Conservation (phyloP, 2,797 vertebrate species). For the Amniataba percoides region DNA sequence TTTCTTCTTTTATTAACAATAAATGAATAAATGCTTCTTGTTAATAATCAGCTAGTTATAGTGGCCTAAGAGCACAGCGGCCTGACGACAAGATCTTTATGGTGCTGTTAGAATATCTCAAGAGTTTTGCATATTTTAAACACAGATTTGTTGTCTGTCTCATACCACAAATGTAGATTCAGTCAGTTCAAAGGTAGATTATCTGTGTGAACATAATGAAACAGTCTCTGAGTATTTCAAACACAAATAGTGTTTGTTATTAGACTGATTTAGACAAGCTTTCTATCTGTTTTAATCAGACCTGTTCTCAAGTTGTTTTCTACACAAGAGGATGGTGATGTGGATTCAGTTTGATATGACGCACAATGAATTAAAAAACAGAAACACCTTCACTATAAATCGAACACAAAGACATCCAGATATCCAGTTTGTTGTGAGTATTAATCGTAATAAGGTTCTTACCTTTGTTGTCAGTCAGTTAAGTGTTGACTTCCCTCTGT, state of each 20-base stretch:
- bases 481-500: background rate
- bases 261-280: background rate
- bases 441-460: conserved; percentile 12
- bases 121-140: background rate
- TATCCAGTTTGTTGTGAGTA: background rate
- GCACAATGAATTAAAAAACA: background rate
- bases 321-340: background rate
- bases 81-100: background rate
- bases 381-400: background rate
- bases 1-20: background rate
- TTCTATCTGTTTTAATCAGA: background rate
- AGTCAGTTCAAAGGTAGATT: background rate
- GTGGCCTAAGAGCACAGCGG: background rate
- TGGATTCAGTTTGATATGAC: background rate
- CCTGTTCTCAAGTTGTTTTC: background rate
- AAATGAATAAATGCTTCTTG: background rate
- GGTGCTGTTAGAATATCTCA: background rate
- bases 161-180: background rate
- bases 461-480: conserved; percentile 44
- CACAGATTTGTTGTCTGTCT: background rate
- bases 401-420: background rate
- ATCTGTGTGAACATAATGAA: background rate
- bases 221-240: background rate
- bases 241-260: background rate
- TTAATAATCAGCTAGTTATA: conserved; percentile 5